Conservation (phyloP, 2,888 invertebrate species). For the Sarcophaga rosellei region DNA sequence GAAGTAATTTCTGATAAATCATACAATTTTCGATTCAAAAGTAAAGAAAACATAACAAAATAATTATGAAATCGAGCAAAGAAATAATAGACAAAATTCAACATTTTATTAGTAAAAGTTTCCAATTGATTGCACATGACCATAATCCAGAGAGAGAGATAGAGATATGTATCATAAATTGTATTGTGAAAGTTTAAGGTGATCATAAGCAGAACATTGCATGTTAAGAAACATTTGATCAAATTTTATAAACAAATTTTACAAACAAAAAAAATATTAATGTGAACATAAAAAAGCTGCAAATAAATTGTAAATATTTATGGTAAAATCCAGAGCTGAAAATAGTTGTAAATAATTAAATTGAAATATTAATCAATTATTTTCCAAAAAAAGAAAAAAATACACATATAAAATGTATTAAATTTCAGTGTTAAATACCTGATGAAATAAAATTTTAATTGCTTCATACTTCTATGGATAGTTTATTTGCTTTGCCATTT, state of each 20-base stretch:
- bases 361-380: conserved; percentile 19
- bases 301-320: not conserved
- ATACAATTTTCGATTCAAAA: not conserved
- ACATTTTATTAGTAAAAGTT: not conserved
- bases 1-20: conserved; percentile 32
- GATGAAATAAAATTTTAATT: not conserved
- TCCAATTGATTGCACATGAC: conserved; percentile 11
- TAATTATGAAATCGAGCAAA: too few relatives aligned
- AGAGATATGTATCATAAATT: not conserved
- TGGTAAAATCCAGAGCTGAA: not conserved
- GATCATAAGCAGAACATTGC: conserved; percentile 30
- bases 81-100: not conserved
- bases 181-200: conserved; percentile 12
- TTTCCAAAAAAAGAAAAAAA: too few relatives aligned
- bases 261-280: not conserved
- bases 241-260: conserved; percentile 6
- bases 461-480: not conserved
- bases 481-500: not conserved
- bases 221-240: conserved; percentile 37
- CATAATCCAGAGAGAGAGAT: not conserved
- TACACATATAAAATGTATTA: not conserved
- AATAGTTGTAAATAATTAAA: not conserved
- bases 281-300: too few relatives aligned
- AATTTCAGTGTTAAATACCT: not conserved
- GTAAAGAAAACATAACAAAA: too few relatives aligned